Evolutionary conservation across 2,888 invertebrate species (phyloP), one percentile per base, ranked within the genome.

Genomic region (Spisula solida): DNA sequence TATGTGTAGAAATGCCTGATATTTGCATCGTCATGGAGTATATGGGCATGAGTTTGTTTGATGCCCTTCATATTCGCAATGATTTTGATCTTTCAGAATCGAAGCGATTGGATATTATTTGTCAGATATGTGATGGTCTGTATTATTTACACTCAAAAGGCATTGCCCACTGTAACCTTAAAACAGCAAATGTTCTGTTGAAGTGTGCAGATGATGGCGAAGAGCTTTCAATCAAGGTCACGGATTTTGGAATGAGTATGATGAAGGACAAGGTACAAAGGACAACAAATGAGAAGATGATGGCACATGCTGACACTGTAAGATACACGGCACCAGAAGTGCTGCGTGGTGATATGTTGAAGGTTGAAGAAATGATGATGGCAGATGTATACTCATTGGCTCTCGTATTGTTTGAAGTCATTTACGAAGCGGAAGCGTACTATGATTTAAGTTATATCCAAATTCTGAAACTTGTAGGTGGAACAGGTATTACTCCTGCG

Each of bases 191-290:
- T 82, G 82, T 94, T 70, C 85, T 94, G 12, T 81, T 94, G 31
- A 86, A 89, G 5, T 89, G 88, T 81, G 16, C 20, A 20, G 20
- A 83, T 18, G 66, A 75, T 0, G 87, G 79, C 1, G 79, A 88
- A 55, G 29, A 41, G 1, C 80, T 85, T 25, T 31, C 66, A 18
- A 93, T 90, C 10, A 94, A 94, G 51, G 85, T 94, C 25, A 88
- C 93, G 18, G 93, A 94, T 79, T 94, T 94, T 87, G 94, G 94
- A 2, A 87, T 94, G 4, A 93, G 93, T 78, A 91, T 93, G 88
- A 90, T 93, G 81, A 94, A 90, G 55, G 81, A 66, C 41, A 89
- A 91, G 55, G 66, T 86, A 1, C 88, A 88, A 56, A 87, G 91
- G 12, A 89, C 93, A 0, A 66, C 41, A 41, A 41, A 8, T 41